Evolutionary conservation across 2,113 vertebrate genomes (phyloP).

Genomic region (Cyanocitta stelleri): DNA sequence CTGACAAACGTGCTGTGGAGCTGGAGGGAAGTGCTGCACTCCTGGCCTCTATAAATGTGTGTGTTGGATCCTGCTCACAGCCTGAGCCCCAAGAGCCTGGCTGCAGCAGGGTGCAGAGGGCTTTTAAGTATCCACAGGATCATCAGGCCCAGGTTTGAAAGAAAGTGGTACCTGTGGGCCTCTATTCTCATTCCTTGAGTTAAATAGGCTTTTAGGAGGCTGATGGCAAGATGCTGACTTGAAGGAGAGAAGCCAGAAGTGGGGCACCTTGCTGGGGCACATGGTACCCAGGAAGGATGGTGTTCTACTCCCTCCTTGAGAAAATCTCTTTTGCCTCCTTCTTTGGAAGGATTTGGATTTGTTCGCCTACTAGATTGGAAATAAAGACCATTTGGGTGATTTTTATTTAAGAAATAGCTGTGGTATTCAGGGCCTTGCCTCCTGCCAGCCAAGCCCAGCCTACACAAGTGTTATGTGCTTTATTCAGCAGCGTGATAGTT

Average conservation of each 20-base stretch:
- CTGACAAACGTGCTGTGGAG: background rate
- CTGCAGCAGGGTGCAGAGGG: background rate
- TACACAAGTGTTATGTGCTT: background rate
- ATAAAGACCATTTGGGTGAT: background rate
- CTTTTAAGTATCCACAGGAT: background rate
- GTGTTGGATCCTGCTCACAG: background rate
- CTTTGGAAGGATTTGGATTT: background rate
- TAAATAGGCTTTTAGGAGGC: background rate
- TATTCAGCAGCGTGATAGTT: background rate
- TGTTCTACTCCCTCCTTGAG: background rate
- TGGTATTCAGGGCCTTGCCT: background rate
- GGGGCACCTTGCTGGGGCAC: background rate
- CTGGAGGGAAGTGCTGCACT: background rate
- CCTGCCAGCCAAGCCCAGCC: background rate
- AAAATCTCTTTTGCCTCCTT: background rate
- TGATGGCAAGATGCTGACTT: background rate
- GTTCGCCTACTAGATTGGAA: background rate
- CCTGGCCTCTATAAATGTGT: background rate
- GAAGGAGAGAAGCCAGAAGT: background rate
- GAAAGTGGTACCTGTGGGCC: background rate
- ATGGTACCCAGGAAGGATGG: background rate
- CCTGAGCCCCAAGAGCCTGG: background rate
- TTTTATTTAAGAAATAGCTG: background rate
- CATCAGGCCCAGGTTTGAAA: background rate
- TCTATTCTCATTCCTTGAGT: background rate